Evolutionary conservation across 2,797 vertebrate genomes (phyloP), one percentile per base, ranked within the genome.

Genomic region (Microctenopoma steveboyesi): DNA sequence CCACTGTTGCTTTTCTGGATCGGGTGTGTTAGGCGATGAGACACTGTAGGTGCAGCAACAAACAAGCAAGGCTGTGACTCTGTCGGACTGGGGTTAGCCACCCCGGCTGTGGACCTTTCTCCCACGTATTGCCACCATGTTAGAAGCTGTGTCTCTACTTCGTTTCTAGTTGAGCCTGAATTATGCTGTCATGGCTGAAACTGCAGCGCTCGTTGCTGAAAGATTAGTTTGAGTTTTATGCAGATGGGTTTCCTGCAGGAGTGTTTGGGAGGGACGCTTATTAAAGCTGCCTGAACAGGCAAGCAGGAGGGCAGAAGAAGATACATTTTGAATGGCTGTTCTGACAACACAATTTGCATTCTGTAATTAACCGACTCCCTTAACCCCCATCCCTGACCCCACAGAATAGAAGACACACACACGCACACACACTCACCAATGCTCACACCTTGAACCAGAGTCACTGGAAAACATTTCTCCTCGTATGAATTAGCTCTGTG

Each of bases 271-370:
- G 60, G 54, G 66, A 72, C 62, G 73, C 78, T 82, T 86, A 87
- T 92, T 89, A 91, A 89, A 89, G 87, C 74, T 71, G 83, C 73
- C 78, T 52, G 59, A 82, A 81, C 79, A 76, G 85, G 82, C 82
- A 54, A 79, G 78, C 81, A 68, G 68, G 68, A 69, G 84, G 64
- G 82, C 77, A 86, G 82, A 69, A 83, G 74, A 65, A 77, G 76
- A 74, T 64, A 76, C 74, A 79, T 86, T 88, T 78, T 90, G 81
- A 92, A 89, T 85, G 86, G 83, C 79, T 87, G 81, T 81, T 86
- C 85, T 89, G 90, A 93, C 91, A 91, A 83, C 87, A 87, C 92
- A 45, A 93, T 94, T 94, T 93, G 91, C 92, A 93, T 93, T 92
- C 83, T 81, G 82, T 92, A 93, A 94, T 94, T 93, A 94, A 90